phyloP scores from a whole-genome alignment of 2,113 vertebrate genomes.

The Microtus ochrogaster region DNA sequence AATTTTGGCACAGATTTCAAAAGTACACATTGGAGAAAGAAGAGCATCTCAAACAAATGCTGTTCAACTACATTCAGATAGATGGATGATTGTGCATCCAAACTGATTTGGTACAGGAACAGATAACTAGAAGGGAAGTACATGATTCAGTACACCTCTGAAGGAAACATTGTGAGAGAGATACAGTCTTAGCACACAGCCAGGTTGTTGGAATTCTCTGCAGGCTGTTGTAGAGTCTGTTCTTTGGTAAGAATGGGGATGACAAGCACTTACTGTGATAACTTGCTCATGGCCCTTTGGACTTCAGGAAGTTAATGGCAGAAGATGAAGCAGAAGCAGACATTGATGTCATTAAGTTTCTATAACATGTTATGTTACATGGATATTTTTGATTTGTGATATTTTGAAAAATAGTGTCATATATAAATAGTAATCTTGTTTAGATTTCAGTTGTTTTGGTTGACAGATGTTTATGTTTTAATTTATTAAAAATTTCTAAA shows the following conservation, averaged over 20 bases:
- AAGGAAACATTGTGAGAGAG: neutral
- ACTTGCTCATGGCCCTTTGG: neutral
- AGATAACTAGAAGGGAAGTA: conserved; percentile 26
- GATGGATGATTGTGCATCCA: neutral
- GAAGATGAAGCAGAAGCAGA: conserved; percentile 6
- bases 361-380: neutral
- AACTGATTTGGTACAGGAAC: neutral
- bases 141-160: neutral
- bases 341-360: conserved; percentile 2
- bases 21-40: neutral
- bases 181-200: neutral
- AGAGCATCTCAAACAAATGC: neutral
- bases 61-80: neutral
- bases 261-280: neutral
- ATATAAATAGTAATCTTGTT: conserved; percentile 25
- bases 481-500: conserved; percentile 25
- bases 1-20: neutral
- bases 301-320: conserved; percentile 38
- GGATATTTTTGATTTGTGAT: neutral
- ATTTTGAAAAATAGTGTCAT: conserved; percentile 15
- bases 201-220: neutral
- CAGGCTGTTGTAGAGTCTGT: conserved; percentile 32
- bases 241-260: neutral
- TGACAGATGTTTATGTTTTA: neutral
- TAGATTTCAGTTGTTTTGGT: conserved; percentile 18